phyloP scores from a whole-genome alignment of 2,113 vertebrate genomes.

The Mustela nigripes region DNA sequence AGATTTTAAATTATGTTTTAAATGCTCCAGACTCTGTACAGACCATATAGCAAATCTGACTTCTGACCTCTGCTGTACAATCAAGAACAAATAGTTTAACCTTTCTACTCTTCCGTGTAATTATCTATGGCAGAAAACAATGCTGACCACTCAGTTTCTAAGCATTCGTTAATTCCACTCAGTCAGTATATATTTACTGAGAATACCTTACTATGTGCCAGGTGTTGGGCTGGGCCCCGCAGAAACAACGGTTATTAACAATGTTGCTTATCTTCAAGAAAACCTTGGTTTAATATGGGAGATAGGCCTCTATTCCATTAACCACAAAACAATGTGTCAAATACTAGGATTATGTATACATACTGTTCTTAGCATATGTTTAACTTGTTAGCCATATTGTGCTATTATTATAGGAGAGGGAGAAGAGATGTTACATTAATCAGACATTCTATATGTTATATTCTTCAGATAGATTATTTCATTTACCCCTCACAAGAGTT shows the following conservation, averaged over 20 bases:
- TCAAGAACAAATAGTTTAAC: background rate
- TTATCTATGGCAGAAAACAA: background rate
- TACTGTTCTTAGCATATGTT: background rate
- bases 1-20: background rate
- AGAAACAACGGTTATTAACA: background rate
- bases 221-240: background rate
- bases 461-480: background rate
- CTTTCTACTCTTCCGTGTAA: constrained; percentile 2
- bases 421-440: background rate
- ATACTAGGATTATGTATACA: background rate
- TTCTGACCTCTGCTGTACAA: background rate
- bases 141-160: background rate
- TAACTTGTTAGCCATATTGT: background rate
- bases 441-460: background rate
- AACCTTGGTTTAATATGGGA: background rate
- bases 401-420: background rate
- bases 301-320: background rate
- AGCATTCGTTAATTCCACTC: background rate
- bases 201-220: background rate
- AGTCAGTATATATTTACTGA: background rate
- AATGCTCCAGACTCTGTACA: background rate
- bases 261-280: constrained; percentile 19
- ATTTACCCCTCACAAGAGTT: background rate
- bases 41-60: background rate
- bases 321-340: background rate